A percentile compares a stretch with the other conserved stretches of the same genome.
phyloP scores from a whole-genome alignment of 2,113 vertebrate genomes.

The Puffinus mauretanicus region DNA sequence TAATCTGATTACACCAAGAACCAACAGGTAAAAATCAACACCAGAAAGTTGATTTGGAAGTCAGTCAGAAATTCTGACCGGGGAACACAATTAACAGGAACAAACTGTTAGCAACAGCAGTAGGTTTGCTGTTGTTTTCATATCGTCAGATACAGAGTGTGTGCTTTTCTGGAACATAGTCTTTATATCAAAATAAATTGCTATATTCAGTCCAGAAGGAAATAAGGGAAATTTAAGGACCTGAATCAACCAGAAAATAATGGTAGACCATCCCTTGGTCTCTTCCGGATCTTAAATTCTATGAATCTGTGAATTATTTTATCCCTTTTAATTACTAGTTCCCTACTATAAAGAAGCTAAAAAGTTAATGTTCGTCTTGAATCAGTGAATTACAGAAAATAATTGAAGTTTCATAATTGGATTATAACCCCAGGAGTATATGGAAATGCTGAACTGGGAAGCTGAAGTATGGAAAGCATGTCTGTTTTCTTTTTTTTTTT shows the following conservation, averaged over 20 bases:
- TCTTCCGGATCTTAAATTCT: slow-evolving; percentile 4
- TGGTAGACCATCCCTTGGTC: background rate
- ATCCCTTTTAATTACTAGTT: slow-evolving; percentile 18
- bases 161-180: background rate
- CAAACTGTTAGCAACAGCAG: background rate
- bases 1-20: background rate
- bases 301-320: slow-evolving; percentile 9
- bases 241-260: background rate
- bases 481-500: background rate
- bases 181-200: background rate
- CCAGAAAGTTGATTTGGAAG: background rate
- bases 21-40: background rate
- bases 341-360: background rate
- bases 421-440: slow-evolving; percentile 30
- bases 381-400: slow-evolving; percentile 44
- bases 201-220: background rate
- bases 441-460: background rate
- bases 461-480: background rate
- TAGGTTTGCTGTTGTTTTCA: background rate
- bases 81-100: background rate
- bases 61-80: background rate
- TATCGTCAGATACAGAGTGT: background rate
- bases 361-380: slow-evolving; percentile 23
- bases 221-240: background rate
- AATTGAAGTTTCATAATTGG: slow-evolving; percentile 48